These are phyloP conservation scores for Rhinogobius similis DNA, from an alignment of 2,113 vertebrate species.

Conservation along the genomic window DNA sequence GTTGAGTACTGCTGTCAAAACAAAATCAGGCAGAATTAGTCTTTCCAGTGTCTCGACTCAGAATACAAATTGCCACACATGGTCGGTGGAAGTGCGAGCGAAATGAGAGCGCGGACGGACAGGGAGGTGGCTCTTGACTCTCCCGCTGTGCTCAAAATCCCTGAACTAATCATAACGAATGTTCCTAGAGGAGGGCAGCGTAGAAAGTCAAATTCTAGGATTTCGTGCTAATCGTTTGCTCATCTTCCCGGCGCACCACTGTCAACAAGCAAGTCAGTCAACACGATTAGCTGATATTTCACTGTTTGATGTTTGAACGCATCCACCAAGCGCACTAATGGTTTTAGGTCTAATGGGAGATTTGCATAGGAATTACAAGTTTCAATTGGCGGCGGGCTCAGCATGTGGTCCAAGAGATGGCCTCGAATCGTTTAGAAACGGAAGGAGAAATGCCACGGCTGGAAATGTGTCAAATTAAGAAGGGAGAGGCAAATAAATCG, in stretches of 20 bases:
- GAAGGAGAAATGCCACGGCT: conserved; percentile 23
- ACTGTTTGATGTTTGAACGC: conserved; percentile 36
- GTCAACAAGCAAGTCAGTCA: conserved; percentile 40
- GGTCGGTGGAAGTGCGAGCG: conserved; percentile 28
- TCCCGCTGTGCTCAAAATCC: conserved; percentile 35
- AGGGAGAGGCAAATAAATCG: conserved; percentile 42
- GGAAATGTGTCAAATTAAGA: conserved; percentile 37
- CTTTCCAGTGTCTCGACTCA: conserved; percentile 15
- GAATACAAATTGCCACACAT: conserved; percentile 43
- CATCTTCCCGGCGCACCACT: conserved; percentile 27
- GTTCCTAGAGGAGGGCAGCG: conserved; percentile 6
- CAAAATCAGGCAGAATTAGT: conserved; percentile 56
- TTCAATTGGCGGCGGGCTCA: conserved; percentile 29
- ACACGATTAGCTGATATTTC: conserved; percentile 42
- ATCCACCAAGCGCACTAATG: conserved; percentile 48
- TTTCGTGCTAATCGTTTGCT: conserved; percentile 32
- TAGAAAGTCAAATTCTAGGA: conserved; percentile 30
- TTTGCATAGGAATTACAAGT: conserved; percentile 53
- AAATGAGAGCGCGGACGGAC: conserved; percentile 27
- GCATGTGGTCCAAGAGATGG: conserved; percentile 34
- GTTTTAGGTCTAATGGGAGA: conserved; percentile 41
- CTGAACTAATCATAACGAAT: conserved; percentile 20
- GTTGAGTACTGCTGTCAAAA: conserved; percentile 30
- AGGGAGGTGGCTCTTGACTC: conserved; percentile 27
- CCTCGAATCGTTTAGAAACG: conserved; percentile 19